Conservation (phyloP, 2,797 vertebrate genomes). For the Arnoldichthys spilopterus region DNA sequence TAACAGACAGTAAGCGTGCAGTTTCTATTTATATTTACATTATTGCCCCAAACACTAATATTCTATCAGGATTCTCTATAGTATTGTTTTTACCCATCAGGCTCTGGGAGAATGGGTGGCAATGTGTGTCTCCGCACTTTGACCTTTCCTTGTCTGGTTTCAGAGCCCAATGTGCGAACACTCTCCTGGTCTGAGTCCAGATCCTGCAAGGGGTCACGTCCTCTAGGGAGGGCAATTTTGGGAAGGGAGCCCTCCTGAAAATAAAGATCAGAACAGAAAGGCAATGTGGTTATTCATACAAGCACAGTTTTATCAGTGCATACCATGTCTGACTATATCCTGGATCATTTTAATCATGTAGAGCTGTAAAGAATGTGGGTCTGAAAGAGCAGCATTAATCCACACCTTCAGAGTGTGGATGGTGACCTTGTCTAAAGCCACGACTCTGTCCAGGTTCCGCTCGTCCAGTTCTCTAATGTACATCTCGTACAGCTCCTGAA, state of each 20-base stretch:
- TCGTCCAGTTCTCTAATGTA: constrained; percentile 85
- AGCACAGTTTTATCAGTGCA: background rate
- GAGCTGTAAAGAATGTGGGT: background rate
- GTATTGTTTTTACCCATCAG: constrained; percentile 69
- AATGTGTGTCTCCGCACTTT: constrained; percentile 75
- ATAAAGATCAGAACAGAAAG: background rate
- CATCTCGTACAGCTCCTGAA: constrained; percentile 85
- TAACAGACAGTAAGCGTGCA: background rate
- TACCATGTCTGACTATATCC: background rate
- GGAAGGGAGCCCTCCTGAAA: constrained; percentile 84
- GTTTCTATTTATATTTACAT: background rate
- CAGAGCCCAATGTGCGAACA: constrained; percentile 70
- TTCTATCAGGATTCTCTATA: background rate
- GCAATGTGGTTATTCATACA: background rate
- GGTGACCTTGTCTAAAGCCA: constrained; percentile 80
- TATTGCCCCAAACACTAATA: background rate
- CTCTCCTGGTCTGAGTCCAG: constrained; percentile 85
- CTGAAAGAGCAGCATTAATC: background rate
- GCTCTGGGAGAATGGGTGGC: constrained; percentile 79
- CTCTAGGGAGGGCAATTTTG: constrained; percentile 70
- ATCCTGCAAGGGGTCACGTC: constrained; percentile 75
- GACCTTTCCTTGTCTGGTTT: constrained; percentile 67
- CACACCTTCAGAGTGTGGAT: constrained; percentile 80
- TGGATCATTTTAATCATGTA: background rate
- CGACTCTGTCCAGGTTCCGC: constrained; percentile 79